Base-by-base conservation (phyloP, 2,888 invertebrate species). In the Alsophila aescularia region DNA sequence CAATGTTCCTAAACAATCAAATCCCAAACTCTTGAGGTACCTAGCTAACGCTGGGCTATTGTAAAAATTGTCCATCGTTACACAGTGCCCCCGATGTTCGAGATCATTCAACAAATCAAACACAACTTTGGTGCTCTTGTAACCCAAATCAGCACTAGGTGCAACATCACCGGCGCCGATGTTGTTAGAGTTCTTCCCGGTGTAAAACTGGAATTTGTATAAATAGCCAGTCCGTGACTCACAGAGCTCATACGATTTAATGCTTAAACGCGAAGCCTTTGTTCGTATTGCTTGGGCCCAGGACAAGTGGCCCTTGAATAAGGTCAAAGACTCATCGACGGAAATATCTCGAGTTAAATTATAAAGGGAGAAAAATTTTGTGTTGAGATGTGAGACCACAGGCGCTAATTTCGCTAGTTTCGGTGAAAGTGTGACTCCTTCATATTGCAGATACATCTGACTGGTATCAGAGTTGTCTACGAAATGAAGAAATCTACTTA, bases 301-400 rank as follows among this genome's bases (percentile, higher is more conserved):
- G 14, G 61, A 58, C 43, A 65, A 43, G 5, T 58, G 58, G 9
- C 61, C 67, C 53, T 66, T 66, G 45, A 52, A 66, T 39, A 68
- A 51, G 18, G 64, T 62, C 60, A 68, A 55, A 35, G 68, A 64
- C 60, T 70, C 68, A 16, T 64, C 60, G n/a, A 69, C 62, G 2
- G 44, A 27, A 0, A 68, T 21, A 2, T 62, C 39, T 4, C 21
- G 48, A 3, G 15, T 37, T 2, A 61, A 16, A 9, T 44, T 47
- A 10, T 51, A 51, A 14, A 57, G 37, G 3, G 45, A 9, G 18
- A 36, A 24, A 6, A 37, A 37, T 12, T 21, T 40, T 2, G 5
- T 3, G 13, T 27, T 8, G 3, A 24, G 27, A 14, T 40, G 40
- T 4, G 24, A 14, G 13, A 40, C 2, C 14, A 41, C 1, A n/a